Evolutionary conservation across 2,888 invertebrate genomes (phyloP), one percentile per base, ranked within the genome.

Genomic region (Zelleria hepariella): DNA sequence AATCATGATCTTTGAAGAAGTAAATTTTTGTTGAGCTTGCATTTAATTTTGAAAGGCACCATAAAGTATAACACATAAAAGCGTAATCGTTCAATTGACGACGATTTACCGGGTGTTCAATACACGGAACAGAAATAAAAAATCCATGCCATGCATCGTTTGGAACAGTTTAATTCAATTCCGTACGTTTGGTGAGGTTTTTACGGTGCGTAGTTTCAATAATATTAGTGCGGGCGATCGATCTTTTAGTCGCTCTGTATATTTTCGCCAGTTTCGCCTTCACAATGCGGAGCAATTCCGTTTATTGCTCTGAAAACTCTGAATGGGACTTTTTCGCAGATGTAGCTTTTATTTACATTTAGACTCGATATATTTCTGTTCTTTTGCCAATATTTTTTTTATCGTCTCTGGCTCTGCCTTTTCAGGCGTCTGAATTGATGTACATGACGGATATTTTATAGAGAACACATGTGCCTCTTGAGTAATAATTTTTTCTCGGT

Each of bases 201-300:
- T 15, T 15, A 10, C 32, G 15, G 2, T 15, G 32, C 32, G 15
- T 42, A 42, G 32, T 15, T 42, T 42, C 32, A n/a, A n/a, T 42
- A 4, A 42, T 42, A 42, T 5, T 10, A 5, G 15, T 53, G 53
- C 53, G n/a, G n/a, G n/a, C n/a, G 23, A 53, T 25, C 25, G 53
- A 53, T 25, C 24, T 15, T 15, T 15, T 42, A 20, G n/a, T 53
- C 21, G 18, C 24, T 53, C 21, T 24, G n/a, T 23, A 53, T 23
- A 23, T 15, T 53, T 53, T 53, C 25, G n/a, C 20, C n/a, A 51
- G 32, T 5, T 42, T 15, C 10, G 15, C 49, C 3, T 21, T 71
- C 72, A 74, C 72, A 72, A 74, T 67, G 72, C 67, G 67, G 71
- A 73, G 68, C 73, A 73, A 76, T 78, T 73, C 66, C 63, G 65